Conservation (phyloP, 2,113 vertebrate genomes). For the Acinonyx jubatus region DNA sequence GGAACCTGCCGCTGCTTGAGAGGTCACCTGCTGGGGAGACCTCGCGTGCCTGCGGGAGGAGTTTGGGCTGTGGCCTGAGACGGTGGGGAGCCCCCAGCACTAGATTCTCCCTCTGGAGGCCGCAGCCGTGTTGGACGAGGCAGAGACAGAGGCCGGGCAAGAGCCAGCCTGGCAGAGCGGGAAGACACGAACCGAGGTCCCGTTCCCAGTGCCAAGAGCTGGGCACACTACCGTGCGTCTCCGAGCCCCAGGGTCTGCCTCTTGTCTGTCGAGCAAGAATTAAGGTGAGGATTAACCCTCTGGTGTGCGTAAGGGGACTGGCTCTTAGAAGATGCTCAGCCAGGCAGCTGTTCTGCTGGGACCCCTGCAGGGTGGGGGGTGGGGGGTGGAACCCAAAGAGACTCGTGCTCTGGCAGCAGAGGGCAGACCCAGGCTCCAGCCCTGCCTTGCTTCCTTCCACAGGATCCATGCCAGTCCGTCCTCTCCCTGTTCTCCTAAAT, state of each 20-base stretch:
- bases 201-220: not conserved
- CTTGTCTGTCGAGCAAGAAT: too few relatives aligned
- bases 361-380: not conserved
- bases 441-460: not conserved
- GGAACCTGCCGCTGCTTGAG: not conserved
- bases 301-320: not conserved
- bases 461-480: rapidly evolving
- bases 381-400: not conserved
- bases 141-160: not conserved
- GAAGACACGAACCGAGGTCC: rapidly evolving
- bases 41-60: not conserved
- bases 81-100: not conserved
- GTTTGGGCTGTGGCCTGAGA: not conserved
- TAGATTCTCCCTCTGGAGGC: not conserved
- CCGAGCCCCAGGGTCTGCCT: rapidly evolving
- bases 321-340: not conserved
- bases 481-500: not conserved
- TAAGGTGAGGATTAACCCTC: not conserved
- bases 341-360: not conserved
- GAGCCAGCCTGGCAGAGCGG: not conserved
- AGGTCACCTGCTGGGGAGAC: not conserved
- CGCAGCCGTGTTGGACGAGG: not conserved
- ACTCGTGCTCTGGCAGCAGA: too few relatives aligned
- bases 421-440: not conserved
- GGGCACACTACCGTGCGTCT: rapidly evolving